Percentiles rank a stretch among this genome's conserved stretches.
Evolutionary conservation across 2,113 vertebrate species (phyloP).

Genomic region (cat (Felis catus)): DNA sequence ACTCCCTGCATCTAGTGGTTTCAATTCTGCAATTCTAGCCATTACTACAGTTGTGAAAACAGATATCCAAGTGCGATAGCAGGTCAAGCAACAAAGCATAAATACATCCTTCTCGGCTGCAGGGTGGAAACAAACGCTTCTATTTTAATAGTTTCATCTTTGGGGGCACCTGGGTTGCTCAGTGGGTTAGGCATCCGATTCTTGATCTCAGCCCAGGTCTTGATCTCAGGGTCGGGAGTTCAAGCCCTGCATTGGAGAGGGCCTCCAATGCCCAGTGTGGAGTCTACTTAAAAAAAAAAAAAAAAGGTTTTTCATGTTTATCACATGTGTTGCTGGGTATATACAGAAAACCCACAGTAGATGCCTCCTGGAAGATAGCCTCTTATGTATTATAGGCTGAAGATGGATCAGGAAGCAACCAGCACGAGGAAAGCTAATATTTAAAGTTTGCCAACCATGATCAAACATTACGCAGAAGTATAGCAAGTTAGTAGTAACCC

Average conservation of each 20-base stretch:
- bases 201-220: too few species aligned
- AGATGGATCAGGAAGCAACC: background rate
- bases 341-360: background rate
- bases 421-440: background rate
- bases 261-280: too few species aligned
- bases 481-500: constrained; percentile 56
- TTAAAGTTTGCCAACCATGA: constrained; percentile 18
- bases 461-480: constrained; percentile 1
- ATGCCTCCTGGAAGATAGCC: background rate
- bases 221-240: too few species aligned
- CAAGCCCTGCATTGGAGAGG: too few species aligned
- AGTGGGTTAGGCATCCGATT: too few species aligned
- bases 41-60: background rate
- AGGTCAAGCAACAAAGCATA: background rate
- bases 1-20: background rate
- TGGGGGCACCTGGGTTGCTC: background rate
- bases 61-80: background rate
- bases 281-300: too few species aligned
- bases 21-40: background rate
- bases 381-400: background rate
- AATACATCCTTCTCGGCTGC: background rate
- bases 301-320: background rate
- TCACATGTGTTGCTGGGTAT: background rate
- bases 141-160: background rate
- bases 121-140: background rate